Base-by-base conservation (phyloP, 1,140 invertebrate genomes). In the Cheumatopsyche charites region DNA sequence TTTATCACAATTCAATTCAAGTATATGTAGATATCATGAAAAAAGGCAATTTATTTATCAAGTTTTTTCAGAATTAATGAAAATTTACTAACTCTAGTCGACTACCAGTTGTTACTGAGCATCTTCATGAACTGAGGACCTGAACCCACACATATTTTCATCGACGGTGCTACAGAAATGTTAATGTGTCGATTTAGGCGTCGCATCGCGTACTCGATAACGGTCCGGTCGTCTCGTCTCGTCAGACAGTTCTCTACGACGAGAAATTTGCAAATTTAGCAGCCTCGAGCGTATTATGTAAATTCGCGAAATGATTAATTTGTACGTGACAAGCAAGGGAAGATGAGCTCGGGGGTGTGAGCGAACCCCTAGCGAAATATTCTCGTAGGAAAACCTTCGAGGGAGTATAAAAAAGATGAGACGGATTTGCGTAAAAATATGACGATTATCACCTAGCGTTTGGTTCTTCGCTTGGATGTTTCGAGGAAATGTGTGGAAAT, bases 261-360 rank as follows among this genome's bases (percentile, higher is more conserved):
- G 43, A 12, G 41, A 63, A 68, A 68, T 68, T 68, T 68, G 66
- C 66, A 68, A 68, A 55, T 68, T 68, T 43, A 68, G 42, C 66
- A 43, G 49, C 66, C 66, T 17, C 21, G 11, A 26, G 66, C 66
- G 66, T 68, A 68, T 68, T 68, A 68, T 68, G 66, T 68, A 68
- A 68, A 68, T 68, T 68, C 29, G 47, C 25, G 49, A 68, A 68
- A 68, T 68, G 66, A 68, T 68, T 68, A 68, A 68, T 68, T 68
- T 68, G 66, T 58, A 68, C 66, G 66, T 68, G 66, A 68, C 66
- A 68, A 68, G 66, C 66, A 17, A 45, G 66, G 66, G 66, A 63
- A 63, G 62, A 66, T 45, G 66, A 21, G 19, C 3, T 3, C 9
- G 29, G 9, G 29, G 9, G 29, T 4, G 9, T 9, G 29, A 36